phyloP scores from a whole-genome alignment of 2,888 invertebrate genomes.

The Erebia aethiops region DNA sequence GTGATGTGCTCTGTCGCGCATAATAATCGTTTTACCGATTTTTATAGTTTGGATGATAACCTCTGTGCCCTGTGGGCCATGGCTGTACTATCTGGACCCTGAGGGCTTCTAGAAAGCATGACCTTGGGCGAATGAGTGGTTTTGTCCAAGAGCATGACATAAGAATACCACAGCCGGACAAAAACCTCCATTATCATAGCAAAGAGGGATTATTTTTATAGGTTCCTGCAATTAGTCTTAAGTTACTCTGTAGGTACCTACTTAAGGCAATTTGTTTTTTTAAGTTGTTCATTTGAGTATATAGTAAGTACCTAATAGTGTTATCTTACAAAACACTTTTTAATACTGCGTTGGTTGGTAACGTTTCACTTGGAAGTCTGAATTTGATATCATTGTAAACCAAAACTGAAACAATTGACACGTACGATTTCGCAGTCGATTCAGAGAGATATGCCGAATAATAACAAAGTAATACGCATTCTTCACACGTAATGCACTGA shows the following conservation, averaged over 20 bases:
- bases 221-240: too few species aligned
- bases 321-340: background rate
- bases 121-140: too few species aligned
- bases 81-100: too few species aligned
- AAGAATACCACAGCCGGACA: too few species aligned
- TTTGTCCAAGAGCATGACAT: too few species aligned
- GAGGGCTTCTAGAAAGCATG: too few species aligned
- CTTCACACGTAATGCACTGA: slow-evolving; percentile 36
- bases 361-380: slow-evolving; percentile 26
- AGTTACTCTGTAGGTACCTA: too few species aligned
- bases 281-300: too few species aligned
- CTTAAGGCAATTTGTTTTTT: too few species aligned
- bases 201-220: too few species aligned
- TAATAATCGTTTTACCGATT: slow-evolving; percentile 44
- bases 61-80: background rate
- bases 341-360: background rate
- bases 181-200: too few species aligned
- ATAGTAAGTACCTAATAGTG: too few species aligned
- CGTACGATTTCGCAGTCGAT: slow-evolving; percentile 19
- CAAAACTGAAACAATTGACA: slow-evolving; percentile 16
- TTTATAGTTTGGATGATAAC: background rate
- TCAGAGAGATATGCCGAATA: slow-evolving; percentile 20
- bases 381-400: slow-evolving; percentile 2
- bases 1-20: slow-evolving; percentile 48
- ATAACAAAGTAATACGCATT: slow-evolving; percentile 31